phyloP scores from a whole-genome alignment of 2,113 vertebrate genomes.

The Siniperca chuatsi region DNA sequence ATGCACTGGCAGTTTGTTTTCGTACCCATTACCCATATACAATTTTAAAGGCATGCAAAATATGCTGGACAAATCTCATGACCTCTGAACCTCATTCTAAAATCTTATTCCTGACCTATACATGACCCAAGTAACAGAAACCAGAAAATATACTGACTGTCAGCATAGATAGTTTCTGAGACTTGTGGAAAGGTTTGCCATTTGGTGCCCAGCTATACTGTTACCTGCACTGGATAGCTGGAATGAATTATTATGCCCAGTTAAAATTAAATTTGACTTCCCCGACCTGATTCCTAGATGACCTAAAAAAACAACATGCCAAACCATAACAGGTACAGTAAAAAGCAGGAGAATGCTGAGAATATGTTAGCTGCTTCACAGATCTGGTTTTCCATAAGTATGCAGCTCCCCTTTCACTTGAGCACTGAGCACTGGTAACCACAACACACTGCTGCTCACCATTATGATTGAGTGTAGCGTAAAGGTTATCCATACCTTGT shows the following conservation, averaged over 20 bases:
- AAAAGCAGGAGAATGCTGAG: conserved; percentile 20
- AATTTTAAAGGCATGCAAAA: conserved; percentile 72
- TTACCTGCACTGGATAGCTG: conserved; percentile 57
- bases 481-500: conserved; percentile 35
- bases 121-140: conserved; percentile 65
- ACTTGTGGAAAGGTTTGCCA: conserved; percentile 47
- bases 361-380: conserved; percentile 36
- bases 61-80: conserved; percentile 55
- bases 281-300: conserved; percentile 35
- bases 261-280: conserved; percentile 64
- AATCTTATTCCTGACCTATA: conserved; percentile 61
- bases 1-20: conserved; percentile 69
- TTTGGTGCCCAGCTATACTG: conserved; percentile 57
- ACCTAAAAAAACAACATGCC: conserved; percentile 50
- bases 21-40: conserved; percentile 55
- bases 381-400: conserved; percentile 16
- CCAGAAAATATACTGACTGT: conserved; percentile 62
- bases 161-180: conserved; percentile 46
- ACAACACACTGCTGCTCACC: conserved; percentile 36
- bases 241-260: conserved; percentile 62
- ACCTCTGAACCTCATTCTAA: conserved; percentile 56
- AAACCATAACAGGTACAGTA: conserved; percentile 30
- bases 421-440: conserved; percentile 21
- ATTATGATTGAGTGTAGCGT: conserved; percentile 15
- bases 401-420: conserved; percentile 17